Evolutionary conservation across 1,140 invertebrate species (phyloP).

Genomic region (Sogatella furcifera): DNA sequence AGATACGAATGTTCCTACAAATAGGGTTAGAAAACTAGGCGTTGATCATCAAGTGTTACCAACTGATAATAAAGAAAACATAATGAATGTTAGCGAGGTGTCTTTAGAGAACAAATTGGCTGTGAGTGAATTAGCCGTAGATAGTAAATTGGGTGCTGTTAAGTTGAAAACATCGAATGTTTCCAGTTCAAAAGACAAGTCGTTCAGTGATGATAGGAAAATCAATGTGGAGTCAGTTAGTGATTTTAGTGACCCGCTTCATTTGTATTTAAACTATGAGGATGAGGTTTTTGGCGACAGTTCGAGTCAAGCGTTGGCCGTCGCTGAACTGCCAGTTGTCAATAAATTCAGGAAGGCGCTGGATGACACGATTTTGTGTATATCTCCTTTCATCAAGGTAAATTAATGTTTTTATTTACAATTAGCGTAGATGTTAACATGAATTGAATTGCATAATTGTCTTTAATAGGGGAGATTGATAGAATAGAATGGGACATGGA

Average conservation of each 20-base stretch:
- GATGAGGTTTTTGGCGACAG: constrained; percentile 38
- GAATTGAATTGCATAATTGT: too few species aligned
- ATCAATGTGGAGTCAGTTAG: constrained; percentile 37
- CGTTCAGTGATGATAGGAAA: constrained; percentile 8
- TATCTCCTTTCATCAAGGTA: constrained; percentile 68
- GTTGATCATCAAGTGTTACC: not conserved
- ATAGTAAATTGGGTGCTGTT: not conserved
- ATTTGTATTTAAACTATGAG: constrained; percentile 47
- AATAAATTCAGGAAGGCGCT: constrained; percentile 65
- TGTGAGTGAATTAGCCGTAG: not conserved
- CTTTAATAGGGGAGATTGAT: too few species aligned
- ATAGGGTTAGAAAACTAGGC: not conserved
- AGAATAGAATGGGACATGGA: too few species aligned
- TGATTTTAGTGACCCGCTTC: constrained; percentile 69
- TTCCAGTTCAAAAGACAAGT: constrained; percentile 26
- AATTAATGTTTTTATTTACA: not conserved
- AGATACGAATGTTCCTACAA: not conserved
- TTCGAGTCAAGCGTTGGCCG: constrained; percentile 28
- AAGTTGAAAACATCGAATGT: not conserved
- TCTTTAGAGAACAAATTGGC: not conserved
- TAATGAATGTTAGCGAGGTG: too few species aligned
- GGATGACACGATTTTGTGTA: constrained; percentile 62
- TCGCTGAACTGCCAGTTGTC: constrained; percentile 45
- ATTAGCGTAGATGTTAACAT: too few species aligned
- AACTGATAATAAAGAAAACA: not conserved